Evolutionary conservation across 2,888 invertebrate species (phyloP), one percentile per base, ranked within the genome.

Genomic region (Mythimna lalbum): DNA sequence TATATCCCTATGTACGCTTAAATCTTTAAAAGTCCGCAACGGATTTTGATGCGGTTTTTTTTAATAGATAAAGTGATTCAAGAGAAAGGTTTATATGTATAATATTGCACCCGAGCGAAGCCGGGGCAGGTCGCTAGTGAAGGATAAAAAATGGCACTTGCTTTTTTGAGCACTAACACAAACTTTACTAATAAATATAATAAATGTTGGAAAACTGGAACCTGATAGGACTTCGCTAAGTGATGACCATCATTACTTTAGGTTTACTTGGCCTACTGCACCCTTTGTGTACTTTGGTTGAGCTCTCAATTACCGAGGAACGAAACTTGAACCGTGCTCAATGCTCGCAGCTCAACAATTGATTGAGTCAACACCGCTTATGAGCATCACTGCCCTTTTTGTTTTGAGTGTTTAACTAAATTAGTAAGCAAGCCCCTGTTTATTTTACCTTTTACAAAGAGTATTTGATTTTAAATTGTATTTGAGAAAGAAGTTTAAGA

Each of bases 301-400:
- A 80, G 68, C 63, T 60, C 69, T 78, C 78, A 85, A 81, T 83
- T 83, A 80, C 67, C 56, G 66, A 62, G 52, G 67, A 68, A 80
- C 60, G 77, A 63, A 76, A 75, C 61, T 72, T 62, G 67, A 68
- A 53, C 63, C 63, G 33, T 59, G 64, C 74, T 71, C 74, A 53
- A 59, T 60, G 65, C 57, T 69, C 33, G 61, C 82, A 67, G 82
- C 68, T 68, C 80, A 65, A 63, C 80, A 76, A 85, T 78, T 73
- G 72, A 78, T 81, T 72, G 75, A 83, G 72, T 78, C 76, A 78
- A 85, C 84, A 80, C 49, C 59, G 64, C 67, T 77, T 69, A 83
- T 69, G 69, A 80, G 80, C 80, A 82, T 74, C 83, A 69, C 47
- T 79, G 80, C 69, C 55, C 64, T 61, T 80, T 81, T 64, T 72